phyloP scores from a whole-genome alignment of 2,888 invertebrate species.

The Yponomeuta malinellus region DNA sequence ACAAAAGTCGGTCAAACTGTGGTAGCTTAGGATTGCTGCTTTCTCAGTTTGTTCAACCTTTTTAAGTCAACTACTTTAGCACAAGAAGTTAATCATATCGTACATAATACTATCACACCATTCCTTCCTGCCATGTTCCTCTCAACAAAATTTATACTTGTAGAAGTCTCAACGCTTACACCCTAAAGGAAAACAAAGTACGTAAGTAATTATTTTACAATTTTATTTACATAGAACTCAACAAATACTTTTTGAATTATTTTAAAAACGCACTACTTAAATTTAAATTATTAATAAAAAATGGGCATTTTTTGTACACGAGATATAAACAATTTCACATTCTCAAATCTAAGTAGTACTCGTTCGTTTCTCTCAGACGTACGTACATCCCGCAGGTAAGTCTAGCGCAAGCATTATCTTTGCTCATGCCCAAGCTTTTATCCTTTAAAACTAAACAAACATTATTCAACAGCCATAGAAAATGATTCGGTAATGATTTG shows the following conservation, averaged over 20 bases:
- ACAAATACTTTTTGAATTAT: conserved; percentile 17
- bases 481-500: conserved; percentile 1
- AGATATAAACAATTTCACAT: conserved; percentile 3
- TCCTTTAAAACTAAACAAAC: not conserved
- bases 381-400: not conserved
- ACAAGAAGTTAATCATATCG: conserved; percentile 19
- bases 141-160: conserved; percentile 59
- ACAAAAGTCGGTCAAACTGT: conserved; percentile 6
- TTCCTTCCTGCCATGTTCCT: conserved; percentile 23
- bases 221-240: conserved; percentile 44
- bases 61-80: not conserved
- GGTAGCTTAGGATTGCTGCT: not conserved
- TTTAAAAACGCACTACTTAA: conserved; percentile 10
- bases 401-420: not conserved
- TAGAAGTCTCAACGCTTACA: conserved; percentile 59
- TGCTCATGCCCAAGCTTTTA: not conserved
- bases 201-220: conserved; percentile 36
- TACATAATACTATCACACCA: conserved; percentile 26
- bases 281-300: not conserved
- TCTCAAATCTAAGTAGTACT: not conserved
- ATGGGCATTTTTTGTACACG: not conserved
- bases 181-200: conserved; percentile 40
- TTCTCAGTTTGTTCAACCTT: not conserved
- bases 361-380: not conserved
- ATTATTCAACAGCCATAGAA: conserved; percentile 1